Base-by-base conservation (phyloP, 1,140 invertebrate species). In the Oncopeltus fasciatus region DNA sequence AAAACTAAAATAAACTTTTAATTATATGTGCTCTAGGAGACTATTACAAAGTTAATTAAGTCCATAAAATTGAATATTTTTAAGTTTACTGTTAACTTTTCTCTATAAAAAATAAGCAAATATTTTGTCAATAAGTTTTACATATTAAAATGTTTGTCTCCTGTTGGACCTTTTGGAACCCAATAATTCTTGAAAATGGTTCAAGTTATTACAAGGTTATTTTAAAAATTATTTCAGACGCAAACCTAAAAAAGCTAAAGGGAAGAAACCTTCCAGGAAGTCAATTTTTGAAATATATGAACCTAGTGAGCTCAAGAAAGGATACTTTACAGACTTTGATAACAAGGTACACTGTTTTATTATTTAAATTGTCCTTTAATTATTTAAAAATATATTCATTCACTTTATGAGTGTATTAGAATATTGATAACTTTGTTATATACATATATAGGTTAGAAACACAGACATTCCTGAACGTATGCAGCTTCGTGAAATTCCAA, bases 211-310 rank as follows among this genome's bases (percentile, higher is more conserved):
- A 46, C 44, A n/a, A n/a, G n/a, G 14, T 38, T 38, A 38, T 38
- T 9, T 49, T 49, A 2, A 57, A 57, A 64, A 11, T 65, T 62
- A 62, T 61, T 67, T 47, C 31, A 73, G 73, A n/a, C 69, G 73
- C 31, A 73, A 69, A 53, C 80, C 79, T 12, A 86, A 85, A 66
- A 93, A 91, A 71, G 79, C 83, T 51, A 76, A 81, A 49, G 80
- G 84, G 26, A 91, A 91, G 71, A 88, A 90, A 70, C 79, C 84
- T 8, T 82, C 84, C 0, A 86, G 84, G 65, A 96, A 94, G 71
- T 92, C 89, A 5, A 96, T 98, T 60, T 92, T 90, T 72, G 88
- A 93, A 75, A 86, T 98, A 59, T 98, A 96, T 74, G 97, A 99
- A 72, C 97, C 97, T 0, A 91, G 87, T 72, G 96, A 99, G 74